Evolutionary conservation across 2,797 vertebrate genomes (phyloP), one percentile per base, ranked within the genome.

Genomic region (Apogon hyalosoma): DNA sequence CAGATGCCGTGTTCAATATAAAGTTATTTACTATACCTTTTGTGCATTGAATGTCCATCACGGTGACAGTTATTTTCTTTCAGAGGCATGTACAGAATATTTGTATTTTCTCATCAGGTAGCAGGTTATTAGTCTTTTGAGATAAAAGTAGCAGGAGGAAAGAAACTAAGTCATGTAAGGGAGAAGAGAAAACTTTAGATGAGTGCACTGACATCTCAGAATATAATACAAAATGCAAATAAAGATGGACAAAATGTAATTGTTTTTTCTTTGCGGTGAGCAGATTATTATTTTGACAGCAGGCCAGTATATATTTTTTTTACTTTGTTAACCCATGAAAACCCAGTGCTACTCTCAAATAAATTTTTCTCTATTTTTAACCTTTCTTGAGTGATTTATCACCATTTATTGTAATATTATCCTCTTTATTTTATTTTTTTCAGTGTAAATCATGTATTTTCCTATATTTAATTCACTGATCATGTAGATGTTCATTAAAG

Each of bases 11-110:
- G 7, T 50, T 69, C 36, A 71, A 19, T 68, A 60, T 18, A 38
- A 63, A 61, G 21, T 65, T 71, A 70, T 79, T 73, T 4, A 43
- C 7, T 28, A 6, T 57, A 63, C 49, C 48, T 66, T 51, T 71
- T 18, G 61, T 52, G 21, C 43, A 21, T n/a, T 64, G 16, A 63
- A 40, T 31, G 12, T 79, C 71, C 56, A 80, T 82, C 69, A 82
- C 16, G 8, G 60, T 79, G 82, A 75, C 54, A 56, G 80, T 78
- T 61, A 78, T 74, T 76, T 59, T 24, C 66, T 54, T 63, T 38
- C 38, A 3, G 21, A 50, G 54, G 56, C 15, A 36, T 63, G 62
- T 71, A 54, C 11, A 31, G 21, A 24, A 24, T 58, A 64, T 80
- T 68, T 63, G 24, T 57, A 43, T 41, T 39, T 2, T 73, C 43